Evolutionary conservation across 2,113 vertebrate genomes (phyloP), one percentile per base, ranked within the genome.

Genomic region (Myrmophylax atrothorax): DNA sequence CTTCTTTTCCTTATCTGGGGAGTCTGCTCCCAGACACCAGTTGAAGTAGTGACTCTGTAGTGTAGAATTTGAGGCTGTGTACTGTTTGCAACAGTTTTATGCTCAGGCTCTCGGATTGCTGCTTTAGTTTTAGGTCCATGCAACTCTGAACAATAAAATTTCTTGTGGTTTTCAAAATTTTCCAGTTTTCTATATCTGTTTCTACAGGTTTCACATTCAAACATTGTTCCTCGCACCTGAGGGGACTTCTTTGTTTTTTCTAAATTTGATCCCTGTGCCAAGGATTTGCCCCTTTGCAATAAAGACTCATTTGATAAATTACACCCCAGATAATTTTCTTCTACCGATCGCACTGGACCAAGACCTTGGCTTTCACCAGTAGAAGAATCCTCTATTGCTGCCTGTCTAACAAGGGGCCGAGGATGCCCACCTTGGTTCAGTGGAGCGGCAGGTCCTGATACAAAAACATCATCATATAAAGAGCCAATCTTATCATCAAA

Each of bases 141-240:
- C 90, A 99, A 98, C 92, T 99, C 99, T 16, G 99, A 99, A 89
- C 99, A 99, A 92, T 99, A 99, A 97, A 99, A 99, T 87, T 99
- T 99, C 91, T 99, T 99, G 90, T 99, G 99, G 84, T 99, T 99
- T 98, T 99, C 99, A 93, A 99, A 99, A 82, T 99, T 99, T 97
- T 99, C 99, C 83, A 99, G 95, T 96, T 99, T 99, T 88, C 99
- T 98, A 5, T 99, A 99, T 62, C 99, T 97, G 84, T 99, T 99
- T 56, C 99, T 98, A 91, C 99, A 99, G 13, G 99, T 99, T 97
- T 99, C 99, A 96, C 99, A 99, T 93, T 99, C 99, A 73, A 99
- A 99, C 99, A 99, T 99, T 12, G 99, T 99, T 74, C 99, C 99
- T 96, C 99, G 98, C 53, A 98, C 99, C 93, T 99, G 99, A 77